Percentiles rank a stretch among this genome's conserved stretches.
Evolutionary conservation across 1,140 invertebrate genomes (phyloP).

Genomic region (Monochamus saltuarius): DNA sequence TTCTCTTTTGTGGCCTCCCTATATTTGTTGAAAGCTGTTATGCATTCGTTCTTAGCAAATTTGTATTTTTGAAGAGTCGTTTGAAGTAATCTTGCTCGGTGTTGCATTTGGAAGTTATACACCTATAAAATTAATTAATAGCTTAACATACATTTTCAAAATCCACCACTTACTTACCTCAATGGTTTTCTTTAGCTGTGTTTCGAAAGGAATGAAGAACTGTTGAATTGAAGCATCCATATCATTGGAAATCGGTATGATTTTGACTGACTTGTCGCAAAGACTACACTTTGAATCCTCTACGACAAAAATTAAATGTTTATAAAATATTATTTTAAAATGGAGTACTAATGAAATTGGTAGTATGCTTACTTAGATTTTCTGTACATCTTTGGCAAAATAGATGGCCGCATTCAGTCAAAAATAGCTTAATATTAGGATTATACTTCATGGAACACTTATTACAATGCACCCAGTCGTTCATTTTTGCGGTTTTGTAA

Average conservation of each 20-base stretch:
- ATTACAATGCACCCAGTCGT: conserved; percentile 44
- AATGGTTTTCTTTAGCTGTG: conserved; percentile 25
- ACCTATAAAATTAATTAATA: conserved; percentile 22
- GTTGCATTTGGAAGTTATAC: conserved; percentile 36
- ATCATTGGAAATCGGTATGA: conserved; percentile 33
- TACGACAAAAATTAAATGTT: conserved; percentile 19
- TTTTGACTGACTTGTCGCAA: conserved; percentile 27
- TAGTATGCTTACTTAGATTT: conserved; percentile 30
- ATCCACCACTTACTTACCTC: conserved; percentile 27
- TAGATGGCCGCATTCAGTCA: conserved; percentile 42
- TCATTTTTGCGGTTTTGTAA: conserved; percentile 12
- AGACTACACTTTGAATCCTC: conserved; percentile 27
- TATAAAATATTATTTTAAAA: conserved; percentile 10
- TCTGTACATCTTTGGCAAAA: conserved; percentile 38
- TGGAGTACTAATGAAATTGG: background rate
- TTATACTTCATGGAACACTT: conserved; percentile 33
- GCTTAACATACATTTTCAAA: background rate
- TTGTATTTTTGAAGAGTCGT: conserved; percentile 33
- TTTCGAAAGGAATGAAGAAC: conserved; percentile 34
- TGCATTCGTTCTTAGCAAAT: conserved; percentile 34
- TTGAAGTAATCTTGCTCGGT: conserved; percentile 25
- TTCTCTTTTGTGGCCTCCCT: conserved; percentile 34
- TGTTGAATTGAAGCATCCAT: conserved; percentile 30
- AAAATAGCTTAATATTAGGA: conserved; percentile 31
- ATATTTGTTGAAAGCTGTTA: conserved; percentile 24